Conservation (phyloP, 2,888 invertebrate species). For the Parnassius smintheus region DNA sequence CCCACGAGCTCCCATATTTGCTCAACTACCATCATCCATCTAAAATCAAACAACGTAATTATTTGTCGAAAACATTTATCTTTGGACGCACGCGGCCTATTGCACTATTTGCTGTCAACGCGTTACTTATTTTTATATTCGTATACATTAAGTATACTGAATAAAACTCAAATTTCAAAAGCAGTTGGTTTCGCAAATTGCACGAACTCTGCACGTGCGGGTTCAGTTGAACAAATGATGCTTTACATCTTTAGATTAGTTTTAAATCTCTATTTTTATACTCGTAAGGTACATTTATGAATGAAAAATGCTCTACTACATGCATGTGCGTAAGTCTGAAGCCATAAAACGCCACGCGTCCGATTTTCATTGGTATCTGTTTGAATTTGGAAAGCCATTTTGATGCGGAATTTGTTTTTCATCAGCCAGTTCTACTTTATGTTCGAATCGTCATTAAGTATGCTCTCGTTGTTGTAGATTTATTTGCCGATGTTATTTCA, state of each 20-base stretch:
- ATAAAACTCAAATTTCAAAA: constrained; percentile 11
- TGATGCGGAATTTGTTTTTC: constrained; percentile 75
- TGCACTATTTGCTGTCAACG: background rate
- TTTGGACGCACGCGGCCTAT: constrained; percentile 56
- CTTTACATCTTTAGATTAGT: background rate
- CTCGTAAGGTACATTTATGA: constrained; percentile 24
- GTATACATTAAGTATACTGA: background rate
- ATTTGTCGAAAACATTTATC: constrained; percentile 79
- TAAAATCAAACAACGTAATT: constrained; percentile 78
- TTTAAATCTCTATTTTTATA: constrained; percentile 11
- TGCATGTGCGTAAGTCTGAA: constrained; percentile 31
- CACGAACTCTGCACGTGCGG: constrained; percentile 18
- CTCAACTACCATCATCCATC: constrained; percentile 73
- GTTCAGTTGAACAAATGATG: constrained; percentile 7
- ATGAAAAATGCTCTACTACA: constrained; percentile 3
- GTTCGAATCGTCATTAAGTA: constrained; percentile 70
- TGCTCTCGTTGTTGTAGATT: constrained; percentile 61
- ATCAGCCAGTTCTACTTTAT: constrained; percentile 68
- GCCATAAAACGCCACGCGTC: constrained; percentile 65
- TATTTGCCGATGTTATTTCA: constrained; percentile 67
- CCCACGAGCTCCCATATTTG: constrained; percentile 69
- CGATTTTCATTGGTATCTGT: constrained; percentile 75
- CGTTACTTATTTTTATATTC: background rate
- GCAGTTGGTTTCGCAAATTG: constrained; percentile 4
- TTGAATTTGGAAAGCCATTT: constrained; percentile 70